Evolutionary conservation across 2,797 vertebrate genomes (phyloP).

Genomic region (Squalus acanthias): DNA sequence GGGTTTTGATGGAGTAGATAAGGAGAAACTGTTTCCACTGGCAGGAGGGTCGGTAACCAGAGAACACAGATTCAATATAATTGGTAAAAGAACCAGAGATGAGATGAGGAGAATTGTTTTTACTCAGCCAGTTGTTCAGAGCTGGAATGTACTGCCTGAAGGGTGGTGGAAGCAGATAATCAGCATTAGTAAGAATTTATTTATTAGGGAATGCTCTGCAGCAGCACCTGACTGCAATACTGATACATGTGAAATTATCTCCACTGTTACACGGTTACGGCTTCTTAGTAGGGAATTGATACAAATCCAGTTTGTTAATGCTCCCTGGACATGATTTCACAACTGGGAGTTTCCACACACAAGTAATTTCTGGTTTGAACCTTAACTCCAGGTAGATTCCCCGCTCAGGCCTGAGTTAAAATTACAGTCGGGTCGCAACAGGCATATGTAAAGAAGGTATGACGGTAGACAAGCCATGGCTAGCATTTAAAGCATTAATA

Average conservation of each 20-base stretch:
- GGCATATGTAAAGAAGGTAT: no score
- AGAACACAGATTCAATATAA: background rate
- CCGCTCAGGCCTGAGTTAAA: no score
- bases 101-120: background rate
- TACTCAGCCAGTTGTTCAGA: background rate
- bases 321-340: background rate
- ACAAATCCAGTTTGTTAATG: background rate
- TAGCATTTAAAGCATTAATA: no score
- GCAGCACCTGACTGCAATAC: background rate
- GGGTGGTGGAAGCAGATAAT: background rate
- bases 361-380: background rate
- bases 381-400: no score
- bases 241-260: background rate
- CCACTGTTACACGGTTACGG: background rate
- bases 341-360: background rate
- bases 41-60: background rate
- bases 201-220: background rate
- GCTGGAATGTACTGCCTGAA: background rate
- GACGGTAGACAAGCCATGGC: no score
- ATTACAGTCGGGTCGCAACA: no score
- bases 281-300: background rate
- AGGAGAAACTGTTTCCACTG: background rate
- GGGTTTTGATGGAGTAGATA: background rate
- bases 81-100: background rate
- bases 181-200: background rate